Evolutionary conservation across 2,113 vertebrate genomes (phyloP), one percentile per base, ranked within the genome.

Genomic region (Chlorodrepanis virens): DNA sequence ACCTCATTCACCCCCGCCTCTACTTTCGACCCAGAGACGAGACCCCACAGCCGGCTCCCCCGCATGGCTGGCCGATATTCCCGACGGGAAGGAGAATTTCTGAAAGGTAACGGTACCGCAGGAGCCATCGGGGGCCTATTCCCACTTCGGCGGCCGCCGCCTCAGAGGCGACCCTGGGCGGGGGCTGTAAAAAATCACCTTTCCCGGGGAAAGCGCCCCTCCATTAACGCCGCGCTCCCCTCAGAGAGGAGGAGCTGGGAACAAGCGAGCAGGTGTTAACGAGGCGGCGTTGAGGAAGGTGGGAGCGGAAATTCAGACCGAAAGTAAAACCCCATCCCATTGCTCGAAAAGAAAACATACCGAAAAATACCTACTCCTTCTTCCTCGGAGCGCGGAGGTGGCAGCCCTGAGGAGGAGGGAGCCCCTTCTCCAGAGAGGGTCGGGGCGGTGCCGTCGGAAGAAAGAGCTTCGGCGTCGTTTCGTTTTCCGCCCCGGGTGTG

Each of bases 241-340:
- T 69, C 49, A 8, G 25, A 49, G 39, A 44, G n/a, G 37, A 53
- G 61, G 60, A 64, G 45, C 39, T 39, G 63, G 70, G 53, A 91
- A 87, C 8, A 11, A n/a, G n/a, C 6, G 17, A 64, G 64, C 37
- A 35, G 50, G 50, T 40, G 74, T 33, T 50, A 42, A 50, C 65
- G 86, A 67, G 28, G 64, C 19, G 11, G 39, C 12, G 9, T 27
- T 60, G 57, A 57, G 24, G 74, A 80, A 87, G 22, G 44, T 64
- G 53, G 67, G 56, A 72, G 53, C 10, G 76, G 60, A 85, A 93
- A 77, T 61, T 79, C 75, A 89, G 95, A 95, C 25, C 47, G 95
- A 95, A 95, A 97, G 84, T 87, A 93, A 93, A 94, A 83, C 53
- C 25, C 17, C 35, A 21, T 40, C 15, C 5, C 29, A 0, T 49